These are phyloP conservation scores for Nemotelus nigrinus DNA, from an alignment of 2,888 invertebrate species.

Conservation along the genomic window DNA sequence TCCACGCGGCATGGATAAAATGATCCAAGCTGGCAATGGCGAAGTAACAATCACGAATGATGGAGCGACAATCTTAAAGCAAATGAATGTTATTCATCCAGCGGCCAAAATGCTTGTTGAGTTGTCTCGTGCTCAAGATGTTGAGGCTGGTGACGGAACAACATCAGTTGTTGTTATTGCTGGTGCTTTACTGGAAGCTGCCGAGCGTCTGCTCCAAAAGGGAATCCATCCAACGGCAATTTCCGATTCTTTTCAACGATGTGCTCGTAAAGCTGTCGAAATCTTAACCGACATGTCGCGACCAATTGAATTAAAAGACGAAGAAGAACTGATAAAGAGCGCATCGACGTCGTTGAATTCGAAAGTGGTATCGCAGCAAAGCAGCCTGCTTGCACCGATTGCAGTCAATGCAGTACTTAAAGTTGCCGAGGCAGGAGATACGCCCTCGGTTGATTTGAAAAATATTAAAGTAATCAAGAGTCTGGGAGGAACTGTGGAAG, in stretches of 20 bases:
- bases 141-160: slow-evolving; percentile 99
- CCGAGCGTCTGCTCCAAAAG: slow-evolving; percentile 88
- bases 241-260: slow-evolving; percentile 93
- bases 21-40: slow-evolving; percentile 97
- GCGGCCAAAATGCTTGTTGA: slow-evolving; percentile 99
- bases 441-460: slow-evolving; percentile 84
- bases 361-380: slow-evolving; percentile 98
- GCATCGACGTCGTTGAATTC: slow-evolving; percentile 99
- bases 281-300: slow-evolving; percentile 86
- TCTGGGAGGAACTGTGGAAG: slow-evolving; percentile 96
- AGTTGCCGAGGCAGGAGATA: slow-evolving; percentile 69
- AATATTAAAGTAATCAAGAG: slow-evolving; percentile 98
- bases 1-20: slow-evolving; percentile 99
- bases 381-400: slow-evolving; percentile 92
- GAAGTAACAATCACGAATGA: slow-evolving; percentile 99
- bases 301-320: slow-evolving; percentile 86
- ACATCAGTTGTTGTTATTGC: slow-evolving; percentile 98
- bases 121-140: slow-evolving; percentile 96
- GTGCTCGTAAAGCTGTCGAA: slow-evolving; percentile 63
- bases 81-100: slow-evolving; percentile 98
- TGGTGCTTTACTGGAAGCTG: slow-evolving; percentile 93
- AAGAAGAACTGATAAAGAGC: slow-evolving; percentile 87
- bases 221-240: slow-evolving; percentile 98
- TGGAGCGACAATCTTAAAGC: slow-evolving; percentile 98
- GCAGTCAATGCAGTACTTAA: slow-evolving; percentile 97